phyloP scores from a whole-genome alignment of 2,888 invertebrate species.

The Drosophila kambysellisi region DNA sequence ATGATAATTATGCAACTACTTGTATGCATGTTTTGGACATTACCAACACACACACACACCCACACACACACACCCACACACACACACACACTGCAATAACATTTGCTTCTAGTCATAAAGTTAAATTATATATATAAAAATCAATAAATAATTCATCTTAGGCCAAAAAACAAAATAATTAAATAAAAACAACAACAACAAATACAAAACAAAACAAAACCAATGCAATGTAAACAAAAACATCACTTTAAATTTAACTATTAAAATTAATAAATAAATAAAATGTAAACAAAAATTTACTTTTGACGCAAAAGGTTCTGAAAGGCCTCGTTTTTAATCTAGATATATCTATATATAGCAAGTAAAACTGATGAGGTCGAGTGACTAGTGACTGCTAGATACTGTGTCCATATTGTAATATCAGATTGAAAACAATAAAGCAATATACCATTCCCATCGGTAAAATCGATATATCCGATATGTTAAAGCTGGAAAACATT shows the following conservation, averaged over 20 bases:
- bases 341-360: neutral
- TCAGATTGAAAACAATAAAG: neutral
- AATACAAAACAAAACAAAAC: constrained; percentile 11
- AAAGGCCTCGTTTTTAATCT: neutral
- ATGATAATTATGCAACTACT: constrained; percentile 40
- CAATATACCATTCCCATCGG: neutral
- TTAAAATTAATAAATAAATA: constrained; percentile 61
- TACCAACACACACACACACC: constrained; percentile 4
- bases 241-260: constrained; percentile 70
- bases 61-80: constrained; percentile 3
- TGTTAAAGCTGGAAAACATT: neutral
- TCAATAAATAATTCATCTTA: constrained; percentile 44
- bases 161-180: constrained; percentile 36
- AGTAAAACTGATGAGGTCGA: neutral
- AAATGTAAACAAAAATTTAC: constrained; percentile 47
- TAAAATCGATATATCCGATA: neutral
- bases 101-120: constrained; percentile 42
- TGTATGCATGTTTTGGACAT: constrained; percentile 44
- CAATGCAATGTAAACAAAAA: constrained; percentile 68
- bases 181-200: neutral
- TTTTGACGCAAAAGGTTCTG: neutral
- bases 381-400: neutral
- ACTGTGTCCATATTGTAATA: neutral
- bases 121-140: constrained; percentile 35
- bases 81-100: constrained; percentile 21